Evolutionary conservation across 2,113 vertebrate species (phyloP).

Genomic region (Dipodomys merriami): DNA sequence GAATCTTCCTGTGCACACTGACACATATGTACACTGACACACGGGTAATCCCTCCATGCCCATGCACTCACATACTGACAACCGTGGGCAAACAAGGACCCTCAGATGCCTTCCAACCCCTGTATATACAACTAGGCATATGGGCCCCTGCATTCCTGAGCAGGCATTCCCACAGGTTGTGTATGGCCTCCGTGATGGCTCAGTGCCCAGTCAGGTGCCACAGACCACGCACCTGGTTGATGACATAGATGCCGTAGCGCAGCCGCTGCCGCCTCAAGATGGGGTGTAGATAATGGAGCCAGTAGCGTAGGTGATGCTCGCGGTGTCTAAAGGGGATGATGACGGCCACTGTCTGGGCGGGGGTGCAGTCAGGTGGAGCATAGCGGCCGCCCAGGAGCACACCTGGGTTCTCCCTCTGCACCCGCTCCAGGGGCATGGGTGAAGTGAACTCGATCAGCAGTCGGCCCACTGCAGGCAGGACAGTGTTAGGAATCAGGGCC

Average conservation of each 20-base stretch:
- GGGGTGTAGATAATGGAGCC: constrained; percentile 99
- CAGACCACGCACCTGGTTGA: constrained; percentile 93
- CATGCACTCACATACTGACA: not conserved
- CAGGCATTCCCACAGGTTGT: not conserved
- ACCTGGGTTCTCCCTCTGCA: constrained; percentile 97
- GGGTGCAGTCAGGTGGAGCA: constrained; percentile 91
- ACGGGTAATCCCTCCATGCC: not conserved
- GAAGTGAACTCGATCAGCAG: constrained; percentile 98
- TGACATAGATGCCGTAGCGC: constrained; percentile 96
- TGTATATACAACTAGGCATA: not conserved
- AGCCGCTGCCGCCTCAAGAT: constrained; percentile 97
- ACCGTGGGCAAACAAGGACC: not conserved
- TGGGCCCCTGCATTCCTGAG: no score
- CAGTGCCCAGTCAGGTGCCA: not conserved
- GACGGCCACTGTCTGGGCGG: constrained; percentile 97
- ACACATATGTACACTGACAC: rapidly evolving
- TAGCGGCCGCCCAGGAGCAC: constrained; percentile 96
- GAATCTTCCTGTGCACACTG: not conserved
- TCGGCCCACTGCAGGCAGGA: constrained; percentile 92
- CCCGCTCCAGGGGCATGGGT: constrained; percentile 97
- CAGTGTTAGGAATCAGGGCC: constrained; percentile 57
- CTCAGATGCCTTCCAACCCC: not conserved
- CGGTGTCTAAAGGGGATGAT: constrained; percentile 98
- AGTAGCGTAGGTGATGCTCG: constrained; percentile 98
- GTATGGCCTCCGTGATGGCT: not conserved